Evolutionary conservation across 2,888 invertebrate species (phyloP).

Genomic region (Andrena hattorfiana): DNA sequence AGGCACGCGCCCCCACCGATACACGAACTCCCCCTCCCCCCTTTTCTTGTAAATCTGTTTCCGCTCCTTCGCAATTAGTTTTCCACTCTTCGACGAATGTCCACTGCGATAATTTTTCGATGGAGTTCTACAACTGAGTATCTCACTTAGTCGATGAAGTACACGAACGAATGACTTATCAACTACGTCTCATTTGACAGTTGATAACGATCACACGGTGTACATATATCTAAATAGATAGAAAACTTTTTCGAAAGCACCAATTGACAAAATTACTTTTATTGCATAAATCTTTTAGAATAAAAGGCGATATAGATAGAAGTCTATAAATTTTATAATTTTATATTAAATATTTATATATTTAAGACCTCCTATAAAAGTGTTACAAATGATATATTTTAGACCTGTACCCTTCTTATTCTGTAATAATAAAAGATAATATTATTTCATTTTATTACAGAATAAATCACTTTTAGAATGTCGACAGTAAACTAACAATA

Average conservation of each 20-base stretch:
- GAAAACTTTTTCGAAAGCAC: background rate
- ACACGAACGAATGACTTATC: background rate
- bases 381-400: too few species aligned
- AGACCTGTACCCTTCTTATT: too few species aligned
- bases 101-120: background rate
- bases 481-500: too few species aligned
- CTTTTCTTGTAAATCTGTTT: conserved; percentile 44
- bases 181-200: background rate
- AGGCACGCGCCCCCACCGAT: conserved; percentile 50
- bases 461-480: too few species aligned
- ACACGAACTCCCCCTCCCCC: conserved; percentile 28
- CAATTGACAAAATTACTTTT: background rate
- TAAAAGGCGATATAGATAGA: too few species aligned
- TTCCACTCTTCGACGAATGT: conserved; percentile 10
- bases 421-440: too few species aligned
- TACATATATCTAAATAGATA: background rate
- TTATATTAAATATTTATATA: too few species aligned
- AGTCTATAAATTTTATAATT: too few species aligned
- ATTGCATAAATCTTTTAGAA: too few species aligned
- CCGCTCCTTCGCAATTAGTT: conserved; percentile 23
- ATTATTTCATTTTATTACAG: too few species aligned
- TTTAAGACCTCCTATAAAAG: too few species aligned
- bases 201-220: background rate
- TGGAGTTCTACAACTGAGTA: background rate
- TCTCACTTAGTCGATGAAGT: background rate